Conservation (phyloP, 2,113 vertebrate genomes). For the Ailuropoda melanoleuca region DNA sequence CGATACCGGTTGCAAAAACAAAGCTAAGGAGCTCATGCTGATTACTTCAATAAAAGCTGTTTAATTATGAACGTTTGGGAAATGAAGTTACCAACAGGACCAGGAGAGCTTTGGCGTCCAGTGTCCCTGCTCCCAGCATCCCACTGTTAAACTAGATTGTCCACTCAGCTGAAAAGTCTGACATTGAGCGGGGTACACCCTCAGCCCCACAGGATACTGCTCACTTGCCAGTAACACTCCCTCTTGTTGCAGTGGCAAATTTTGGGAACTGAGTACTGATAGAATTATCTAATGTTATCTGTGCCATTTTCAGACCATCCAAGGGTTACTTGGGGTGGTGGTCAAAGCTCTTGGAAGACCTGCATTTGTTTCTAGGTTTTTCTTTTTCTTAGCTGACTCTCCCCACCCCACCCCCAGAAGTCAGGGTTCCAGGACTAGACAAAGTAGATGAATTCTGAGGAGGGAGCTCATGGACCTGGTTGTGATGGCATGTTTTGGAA, state of each 20-base stretch:
- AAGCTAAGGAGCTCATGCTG: conserved; percentile 93
- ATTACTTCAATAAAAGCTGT: conserved; percentile 95
- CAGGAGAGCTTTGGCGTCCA: conserved; percentile 85
- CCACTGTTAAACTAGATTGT: conserved; percentile 79
- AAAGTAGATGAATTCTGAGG: not conserved
- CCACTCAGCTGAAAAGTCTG: conserved; percentile 80
- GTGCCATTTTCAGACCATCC: not conserved
- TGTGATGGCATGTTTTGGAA: not conserved
- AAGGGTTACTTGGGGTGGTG: not conserved
- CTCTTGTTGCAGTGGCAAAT: not conserved
- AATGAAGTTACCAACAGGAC: conserved; percentile 90
- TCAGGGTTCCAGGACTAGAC: not conserved
- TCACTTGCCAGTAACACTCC: not conserved
- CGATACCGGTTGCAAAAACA: conserved; percentile 92
- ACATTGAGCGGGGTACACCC: conserved; percentile 41
- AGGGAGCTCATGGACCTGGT: not conserved
- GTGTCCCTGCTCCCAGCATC: conserved; percentile 86
- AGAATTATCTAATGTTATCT: not conserved
- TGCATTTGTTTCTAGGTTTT: not conserved
- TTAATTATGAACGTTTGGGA: conserved; percentile 96
- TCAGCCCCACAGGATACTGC: not conserved
- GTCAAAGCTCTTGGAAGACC: not conserved
- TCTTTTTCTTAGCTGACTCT: not conserved
- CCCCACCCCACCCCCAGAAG: not conserved
- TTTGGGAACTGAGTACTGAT: not conserved